These are phyloP conservation scores for Zosterops hypoxanthus DNA, from an alignment of 2,113 vertebrate genomes.

Conservation along the genomic window DNA sequence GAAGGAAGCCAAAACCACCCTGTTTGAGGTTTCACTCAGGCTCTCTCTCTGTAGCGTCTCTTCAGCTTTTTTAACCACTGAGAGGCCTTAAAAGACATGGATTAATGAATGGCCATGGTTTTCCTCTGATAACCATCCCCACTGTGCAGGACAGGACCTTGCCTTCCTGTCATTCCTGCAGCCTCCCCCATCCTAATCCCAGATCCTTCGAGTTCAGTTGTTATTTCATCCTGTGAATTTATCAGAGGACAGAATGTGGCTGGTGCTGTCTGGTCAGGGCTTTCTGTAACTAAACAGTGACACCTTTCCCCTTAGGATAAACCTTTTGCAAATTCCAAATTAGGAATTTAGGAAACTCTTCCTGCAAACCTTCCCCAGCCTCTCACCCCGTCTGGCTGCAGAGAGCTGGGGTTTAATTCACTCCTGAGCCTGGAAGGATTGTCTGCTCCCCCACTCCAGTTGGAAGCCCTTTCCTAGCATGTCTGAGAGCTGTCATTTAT, in stretches of 20 bases:
- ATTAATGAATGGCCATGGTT: not conserved
- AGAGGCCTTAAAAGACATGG: not conserved
- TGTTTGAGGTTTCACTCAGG: not conserved
- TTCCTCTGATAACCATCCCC: not conserved
- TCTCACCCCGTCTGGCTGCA: not conserved
- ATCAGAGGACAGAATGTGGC: not conserved
- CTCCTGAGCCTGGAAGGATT: not conserved
- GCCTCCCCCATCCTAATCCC: not conserved
- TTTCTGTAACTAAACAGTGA: not conserved
- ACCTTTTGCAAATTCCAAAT: not conserved
- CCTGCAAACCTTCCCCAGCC: not conserved
- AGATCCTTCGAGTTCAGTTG: accelerated
- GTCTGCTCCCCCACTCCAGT: not conserved
- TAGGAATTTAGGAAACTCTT: not conserved
- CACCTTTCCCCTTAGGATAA: not conserved
- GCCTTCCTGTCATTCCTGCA: not conserved
- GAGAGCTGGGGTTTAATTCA: not conserved
- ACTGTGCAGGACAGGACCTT: not conserved
- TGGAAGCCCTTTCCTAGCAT: not conserved
- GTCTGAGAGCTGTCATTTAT: constrained; percentile 19
- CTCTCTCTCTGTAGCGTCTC: not conserved
- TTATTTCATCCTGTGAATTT: not conserved
- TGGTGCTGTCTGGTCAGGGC: not conserved
- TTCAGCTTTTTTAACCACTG: not conserved
- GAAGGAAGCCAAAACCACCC: not conserved